Percentiles rank a stretch among this genome's conserved stretches.
These are phyloP conservation scores for Sphinx pinastri DNA, from an alignment of 2,888 invertebrate genomes.

Conservation along the genomic window DNA sequence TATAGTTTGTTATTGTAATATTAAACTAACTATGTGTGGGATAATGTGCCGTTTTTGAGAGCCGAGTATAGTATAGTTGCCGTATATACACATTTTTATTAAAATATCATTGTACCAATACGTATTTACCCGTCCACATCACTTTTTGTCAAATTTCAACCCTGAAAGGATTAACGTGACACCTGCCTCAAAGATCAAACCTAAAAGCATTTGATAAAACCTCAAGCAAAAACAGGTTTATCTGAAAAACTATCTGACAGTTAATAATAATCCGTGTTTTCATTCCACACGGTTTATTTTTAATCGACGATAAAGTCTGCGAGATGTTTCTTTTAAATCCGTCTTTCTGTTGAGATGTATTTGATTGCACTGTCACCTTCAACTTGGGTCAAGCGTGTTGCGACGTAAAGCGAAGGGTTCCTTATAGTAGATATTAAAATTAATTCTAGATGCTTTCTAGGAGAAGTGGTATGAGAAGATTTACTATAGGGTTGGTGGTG, in stretches of 20 bases:
- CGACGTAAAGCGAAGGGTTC: not conserved
- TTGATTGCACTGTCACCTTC: constrained; percentile 15
- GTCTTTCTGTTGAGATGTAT: constrained; percentile 9
- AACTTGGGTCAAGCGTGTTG: not conserved
- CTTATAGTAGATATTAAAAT: too few relatives aligned
- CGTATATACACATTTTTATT: too few relatives aligned
- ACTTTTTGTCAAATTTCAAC: not conserved
- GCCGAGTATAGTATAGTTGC: too few relatives aligned
- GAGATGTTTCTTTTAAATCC: constrained; percentile 1
- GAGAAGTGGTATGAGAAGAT: too few relatives aligned
- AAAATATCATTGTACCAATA: too few relatives aligned
- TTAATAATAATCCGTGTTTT: constrained; percentile 17
- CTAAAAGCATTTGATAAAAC: not conserved
- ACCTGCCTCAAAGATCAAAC: not conserved
- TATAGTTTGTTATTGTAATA: too few relatives aligned
- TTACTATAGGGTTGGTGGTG: too few relatives aligned
- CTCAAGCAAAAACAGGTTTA: not conserved
- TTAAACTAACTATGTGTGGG: too few relatives aligned
- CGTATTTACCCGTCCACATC: too few relatives aligned
- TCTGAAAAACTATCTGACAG: not conserved
- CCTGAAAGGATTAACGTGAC: not conserved
- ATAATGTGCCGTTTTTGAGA: too few relatives aligned
- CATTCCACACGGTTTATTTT: not conserved
- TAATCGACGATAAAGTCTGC: constrained; percentile 17
- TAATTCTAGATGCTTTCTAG: too few relatives aligned